Conservation (phyloP, 2,113 vertebrate genomes). For the Phrynosoma platyrhinos region DNA sequence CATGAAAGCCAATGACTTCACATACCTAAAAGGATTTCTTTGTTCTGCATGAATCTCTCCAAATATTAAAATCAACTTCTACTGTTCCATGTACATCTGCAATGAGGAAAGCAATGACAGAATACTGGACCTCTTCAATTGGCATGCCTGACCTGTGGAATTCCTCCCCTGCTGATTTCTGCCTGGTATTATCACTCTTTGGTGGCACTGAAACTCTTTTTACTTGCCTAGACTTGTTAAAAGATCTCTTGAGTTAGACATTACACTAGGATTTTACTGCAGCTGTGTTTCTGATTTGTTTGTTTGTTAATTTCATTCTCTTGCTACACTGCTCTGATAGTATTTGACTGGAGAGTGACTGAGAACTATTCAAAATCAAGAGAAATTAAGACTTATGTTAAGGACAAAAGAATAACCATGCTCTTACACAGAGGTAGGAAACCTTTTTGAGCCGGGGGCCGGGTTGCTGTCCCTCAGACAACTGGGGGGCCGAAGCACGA, state of each 20-base stretch:
- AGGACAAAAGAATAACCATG: neutral
- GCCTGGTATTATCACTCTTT: neutral
- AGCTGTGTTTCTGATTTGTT: neutral
- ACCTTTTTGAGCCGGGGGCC: too few relatives aligned
- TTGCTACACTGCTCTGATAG: neutral
- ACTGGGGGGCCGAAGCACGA: too few relatives aligned
- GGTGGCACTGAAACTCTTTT: neutral
- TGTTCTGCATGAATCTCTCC: neutral
- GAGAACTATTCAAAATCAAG: neutral
- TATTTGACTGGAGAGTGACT: neutral
- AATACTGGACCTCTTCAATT: neutral
- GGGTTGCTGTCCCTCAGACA: too few relatives aligned
- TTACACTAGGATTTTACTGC: neutral
- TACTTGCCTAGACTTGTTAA: neutral
- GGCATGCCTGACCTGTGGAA: neutral
- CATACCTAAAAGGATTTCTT: neutral
- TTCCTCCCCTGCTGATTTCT: neutral
- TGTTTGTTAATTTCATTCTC: neutral
- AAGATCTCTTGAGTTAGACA: too few relatives aligned
- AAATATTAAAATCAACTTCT: neutral
- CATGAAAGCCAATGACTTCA: too few relatives aligned
- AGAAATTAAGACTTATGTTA: neutral
- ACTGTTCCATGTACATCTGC: neutral
- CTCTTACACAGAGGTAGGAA: too few relatives aligned
- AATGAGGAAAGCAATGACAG: neutral